Evolutionary conservation across 2,888 invertebrate species (phyloP).

Genomic region (Stramonita haemastoma): DNA sequence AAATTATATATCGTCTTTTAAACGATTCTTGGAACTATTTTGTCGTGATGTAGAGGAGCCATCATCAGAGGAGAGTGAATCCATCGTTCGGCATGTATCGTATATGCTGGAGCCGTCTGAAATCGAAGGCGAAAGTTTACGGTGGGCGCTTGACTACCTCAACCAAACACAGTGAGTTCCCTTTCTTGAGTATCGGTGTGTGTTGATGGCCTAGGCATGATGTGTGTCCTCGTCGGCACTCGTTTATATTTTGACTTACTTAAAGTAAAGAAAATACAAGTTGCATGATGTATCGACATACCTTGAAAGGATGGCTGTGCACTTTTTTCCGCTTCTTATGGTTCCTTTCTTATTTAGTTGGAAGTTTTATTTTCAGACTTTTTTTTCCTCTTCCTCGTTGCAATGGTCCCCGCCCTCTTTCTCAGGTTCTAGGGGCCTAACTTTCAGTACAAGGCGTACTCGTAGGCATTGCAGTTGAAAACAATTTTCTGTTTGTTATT

Average conservation of each 20-base stretch:
- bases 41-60: constrained; percentile 60
- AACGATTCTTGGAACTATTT: constrained; percentile 64
- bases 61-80: constrained; percentile 56
- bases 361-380: too few species aligned
- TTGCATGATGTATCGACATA: neutral
- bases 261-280: constrained; percentile 6
- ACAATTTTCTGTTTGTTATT: too few species aligned
- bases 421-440: too few species aligned
- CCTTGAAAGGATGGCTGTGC: too few species aligned
- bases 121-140: constrained; percentile 71
- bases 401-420: too few species aligned
- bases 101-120: constrained; percentile 62
- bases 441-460: too few species aligned
- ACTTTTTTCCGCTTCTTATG: too few species aligned
- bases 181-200: constrained; percentile 7
- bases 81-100: constrained; percentile 58
- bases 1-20: constrained; percentile 59
- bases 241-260: neutral
- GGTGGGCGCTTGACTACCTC: constrained; percentile 71
- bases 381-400: too few species aligned
- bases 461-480: too few species aligned
- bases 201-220: neutral
- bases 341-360: too few species aligned
- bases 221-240: neutral
- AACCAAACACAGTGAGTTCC: constrained; percentile 60